Evolutionary conservation across 2,888 invertebrate species (phyloP), one percentile per base, ranked within the genome.

Genomic region (Saturnia pavonia): DNA sequence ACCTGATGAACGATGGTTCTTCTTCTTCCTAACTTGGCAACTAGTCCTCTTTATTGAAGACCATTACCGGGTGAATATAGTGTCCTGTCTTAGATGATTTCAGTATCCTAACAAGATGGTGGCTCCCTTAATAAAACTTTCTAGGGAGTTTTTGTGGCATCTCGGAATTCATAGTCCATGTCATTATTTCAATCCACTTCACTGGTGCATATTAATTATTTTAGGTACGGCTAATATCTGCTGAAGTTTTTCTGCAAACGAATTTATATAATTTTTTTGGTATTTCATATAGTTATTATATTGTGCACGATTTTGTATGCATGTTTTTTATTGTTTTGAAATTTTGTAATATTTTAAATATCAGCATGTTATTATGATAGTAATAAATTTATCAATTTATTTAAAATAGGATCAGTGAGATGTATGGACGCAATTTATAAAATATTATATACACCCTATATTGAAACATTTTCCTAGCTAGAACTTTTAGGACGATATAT

Each of bases 231-330:
- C 11, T 54, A 54, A 60, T 27, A 6, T 60, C 12, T 60, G 1
- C 14, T 27, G 27, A 25, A 25, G 43, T 16, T 45, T 16, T n/a
- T 40, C 22, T 34, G 67, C 19, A 43, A 34, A 34, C 6, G 34
- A 4, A 34, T 34, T 34, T 2, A 34, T 43, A 45, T 25, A 22
- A 11, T 45, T 45, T 27, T 40, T 11, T 67, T 67, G 45, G 42
- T 45, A 4, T 45, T n/a, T 67, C 16, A 12, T 45, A 66, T 19
- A 54, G 45, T 43, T 16, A 67, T 48, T 19, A 27, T 67, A n/a
- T 12, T 67, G 4, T 65, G 65, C 65, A 65, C 65, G 65, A 65
- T 40, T 65, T 9, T 65, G n/a, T 65, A 65, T 40, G 65, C 65
- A 65, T 65, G 65, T 34, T 34, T 63, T 27, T 65, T 40, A n/a